Conservation (phyloP, 2,797 vertebrate genomes). For the Rhabdomys pumilio region DNA sequence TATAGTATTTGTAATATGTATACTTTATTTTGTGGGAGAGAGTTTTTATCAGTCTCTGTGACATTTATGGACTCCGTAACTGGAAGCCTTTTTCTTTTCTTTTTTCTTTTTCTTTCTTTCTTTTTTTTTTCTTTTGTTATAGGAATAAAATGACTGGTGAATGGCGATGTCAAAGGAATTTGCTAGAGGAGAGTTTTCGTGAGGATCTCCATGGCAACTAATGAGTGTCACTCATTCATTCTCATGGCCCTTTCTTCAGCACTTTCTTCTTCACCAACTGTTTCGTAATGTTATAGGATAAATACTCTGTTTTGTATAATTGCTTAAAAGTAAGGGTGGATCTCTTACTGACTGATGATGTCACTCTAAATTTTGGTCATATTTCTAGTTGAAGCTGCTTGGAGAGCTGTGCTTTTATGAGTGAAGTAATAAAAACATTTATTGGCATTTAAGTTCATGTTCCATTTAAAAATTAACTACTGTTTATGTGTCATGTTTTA, state of each 20-base stretch:
- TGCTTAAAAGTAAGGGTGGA: conserved; percentile 9
- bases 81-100: not conserved
- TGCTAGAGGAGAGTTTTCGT: not conserved
- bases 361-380: conserved; percentile 55
- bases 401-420: conserved; percentile 16
- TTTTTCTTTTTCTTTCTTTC: too few relatives aligned
- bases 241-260: not conserved
- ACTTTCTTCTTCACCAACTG: conserved; percentile 22
- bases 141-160: not conserved
- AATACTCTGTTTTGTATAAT: conserved; percentile 25
- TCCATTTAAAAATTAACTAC: conserved; percentile 55
- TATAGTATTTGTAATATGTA: not conserved
- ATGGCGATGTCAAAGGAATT: not conserved
- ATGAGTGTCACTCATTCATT: not conserved
- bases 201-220: not conserved
- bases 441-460: conserved; percentile 49
- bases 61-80: not conserved
- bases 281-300: not conserved
- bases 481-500: conserved; percentile 40
- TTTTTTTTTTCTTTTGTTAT: not conserved
- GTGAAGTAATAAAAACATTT: conserved; percentile 22
- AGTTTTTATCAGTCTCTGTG: not conserved
- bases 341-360: not conserved
- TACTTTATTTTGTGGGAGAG: not conserved
- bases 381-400: conserved; percentile 59